Base-by-base conservation (phyloP, 2,113 vertebrate genomes). In the Pteruthius melanotis region DNA sequence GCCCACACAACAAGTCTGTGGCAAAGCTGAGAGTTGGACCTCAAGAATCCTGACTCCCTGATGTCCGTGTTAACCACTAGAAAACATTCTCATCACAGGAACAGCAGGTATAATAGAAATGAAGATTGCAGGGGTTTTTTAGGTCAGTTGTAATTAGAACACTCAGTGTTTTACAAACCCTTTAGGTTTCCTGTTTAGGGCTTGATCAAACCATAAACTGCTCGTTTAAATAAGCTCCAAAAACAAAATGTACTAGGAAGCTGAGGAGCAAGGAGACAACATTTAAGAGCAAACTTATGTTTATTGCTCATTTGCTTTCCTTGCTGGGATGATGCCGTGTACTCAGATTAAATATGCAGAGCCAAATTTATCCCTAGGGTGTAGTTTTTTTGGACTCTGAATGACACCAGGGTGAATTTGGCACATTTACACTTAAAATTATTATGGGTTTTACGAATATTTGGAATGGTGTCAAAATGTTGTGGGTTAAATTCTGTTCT, bases 391-490 rank as follows among this genome's bases (percentile, higher is more conserved):
- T 92, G 35, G 80, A 65, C 79, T 93, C 93, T 84, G 90, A 95
- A 87, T 96, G 95, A 96, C 95, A 96, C 92, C 75, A 90, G 90
- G 89, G 96, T 95, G 93, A 96, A 95, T 95, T 95, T 96, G 93
- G 94, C 93, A 96, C 93, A 94, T 96, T 97, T 96, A 95, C 95
- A 96, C 96, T 97, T 91, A 93, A 97, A 96, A 96, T 95, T 95
- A 97, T 95, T 96, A 95, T 35, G 50, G 92, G 69, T 59, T 93
- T 94, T 93, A 95, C 44, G 2, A 91, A 96, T 94, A 95, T 95
- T 96, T 97, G 95, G 93, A 96, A 95, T 19, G 17, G 90, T 92
- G 96, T 96, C 95, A 97, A 96, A 96, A 93, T 82, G 95, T 94
- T 94, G 94, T 49, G 92, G 92, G 92, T 96, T 92, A 94, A 94